A percentile compares a stretch with the other conserved stretches of the same genome.
These are phyloP conservation scores for Dicyrtomina minuta DNA, from an alignment of 2,888 invertebrate genomes.

Conservation along the genomic window DNA sequence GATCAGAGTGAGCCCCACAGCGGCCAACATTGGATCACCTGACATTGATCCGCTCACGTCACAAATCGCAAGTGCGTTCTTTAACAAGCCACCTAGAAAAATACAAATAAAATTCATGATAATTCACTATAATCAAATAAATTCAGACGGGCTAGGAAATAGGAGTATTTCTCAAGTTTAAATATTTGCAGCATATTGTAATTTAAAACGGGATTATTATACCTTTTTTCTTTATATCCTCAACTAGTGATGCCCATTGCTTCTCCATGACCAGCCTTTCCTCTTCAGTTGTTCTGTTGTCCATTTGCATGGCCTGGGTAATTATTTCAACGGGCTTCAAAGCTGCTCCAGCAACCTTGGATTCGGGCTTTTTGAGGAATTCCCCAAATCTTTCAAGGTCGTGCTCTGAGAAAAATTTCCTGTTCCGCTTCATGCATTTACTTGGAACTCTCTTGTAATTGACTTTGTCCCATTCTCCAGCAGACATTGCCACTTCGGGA, in stretches of 20 bases:
- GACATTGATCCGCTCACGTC: conserved; percentile 48
- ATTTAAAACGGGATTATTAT: neutral
- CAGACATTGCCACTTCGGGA: conserved; percentile 41
- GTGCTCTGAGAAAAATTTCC: conserved; percentile 33
- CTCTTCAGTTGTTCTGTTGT: neutral
- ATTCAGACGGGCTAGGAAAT: no score
- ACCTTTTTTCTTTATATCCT: conserved; percentile 36
- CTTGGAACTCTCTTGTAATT: conserved; percentile 43
- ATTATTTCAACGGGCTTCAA: conserved; percentile 44
- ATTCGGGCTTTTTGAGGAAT: conserved; percentile 29
- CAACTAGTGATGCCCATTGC: conserved; percentile 42
- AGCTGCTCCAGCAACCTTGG: conserved; percentile 45
- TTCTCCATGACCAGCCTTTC: conserved; percentile 31
- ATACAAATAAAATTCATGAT: no score
- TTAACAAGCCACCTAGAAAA: conserved; percentile 28
- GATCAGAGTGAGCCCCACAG: conserved; percentile 43
- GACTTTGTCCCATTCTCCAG: conserved; percentile 34
- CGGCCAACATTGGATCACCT: conserved; percentile 44
- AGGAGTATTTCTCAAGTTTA: no score
- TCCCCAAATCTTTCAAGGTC: conserved; percentile 35
- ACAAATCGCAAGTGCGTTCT: conserved; percentile 39
- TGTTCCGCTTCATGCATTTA: conserved; percentile 39
- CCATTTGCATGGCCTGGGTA: conserved; percentile 21
- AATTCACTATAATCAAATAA: no score
- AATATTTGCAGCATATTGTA: neutral